Conservation (phyloP, 2,888 invertebrate genomes). For the Ceraclea dissimilis region DNA sequence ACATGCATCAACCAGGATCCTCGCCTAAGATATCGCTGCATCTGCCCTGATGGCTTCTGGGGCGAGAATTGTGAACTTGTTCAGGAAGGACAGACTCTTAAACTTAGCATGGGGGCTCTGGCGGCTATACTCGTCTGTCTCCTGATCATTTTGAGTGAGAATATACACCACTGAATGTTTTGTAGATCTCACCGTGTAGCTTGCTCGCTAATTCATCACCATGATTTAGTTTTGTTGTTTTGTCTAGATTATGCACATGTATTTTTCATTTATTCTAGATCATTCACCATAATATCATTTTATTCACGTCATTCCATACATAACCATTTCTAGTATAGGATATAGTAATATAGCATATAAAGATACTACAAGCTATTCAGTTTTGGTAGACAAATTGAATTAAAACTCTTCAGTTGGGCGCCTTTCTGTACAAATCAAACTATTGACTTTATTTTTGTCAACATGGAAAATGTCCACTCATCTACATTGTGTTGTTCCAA, state of each 20-base stretch:
- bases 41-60: slow-evolving; percentile 88
- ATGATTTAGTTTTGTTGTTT: background rate
- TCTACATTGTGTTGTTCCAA: no score
- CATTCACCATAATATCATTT: background rate
- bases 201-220: background rate
- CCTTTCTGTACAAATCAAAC: no score
- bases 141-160: slow-evolving; percentile 94
- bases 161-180: slow-evolving; percentile 23
- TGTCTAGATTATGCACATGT: background rate
- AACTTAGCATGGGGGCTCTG: slow-evolving; percentile 93
- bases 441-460: no score
- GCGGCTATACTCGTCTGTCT: slow-evolving; percentile 97
- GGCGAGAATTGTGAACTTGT: slow-evolving; percentile 91
- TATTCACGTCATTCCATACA: background rate
- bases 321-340: background rate
- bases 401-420: no score
- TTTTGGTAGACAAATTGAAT: no score
- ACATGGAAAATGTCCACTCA: no score
- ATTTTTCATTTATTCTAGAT: background rate
- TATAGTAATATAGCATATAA: no score
- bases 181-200: background rate
- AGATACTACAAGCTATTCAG: no score
- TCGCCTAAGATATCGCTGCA: slow-evolving; percentile 76
- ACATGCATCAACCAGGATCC: slow-evolving; percentile 89
- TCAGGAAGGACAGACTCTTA: slow-evolving; percentile 89